These are phyloP conservation scores for Leptinotarsa undecemlineata DNA, from an alignment of 1,140 invertebrate genomes.

Conservation along the genomic window DNA sequence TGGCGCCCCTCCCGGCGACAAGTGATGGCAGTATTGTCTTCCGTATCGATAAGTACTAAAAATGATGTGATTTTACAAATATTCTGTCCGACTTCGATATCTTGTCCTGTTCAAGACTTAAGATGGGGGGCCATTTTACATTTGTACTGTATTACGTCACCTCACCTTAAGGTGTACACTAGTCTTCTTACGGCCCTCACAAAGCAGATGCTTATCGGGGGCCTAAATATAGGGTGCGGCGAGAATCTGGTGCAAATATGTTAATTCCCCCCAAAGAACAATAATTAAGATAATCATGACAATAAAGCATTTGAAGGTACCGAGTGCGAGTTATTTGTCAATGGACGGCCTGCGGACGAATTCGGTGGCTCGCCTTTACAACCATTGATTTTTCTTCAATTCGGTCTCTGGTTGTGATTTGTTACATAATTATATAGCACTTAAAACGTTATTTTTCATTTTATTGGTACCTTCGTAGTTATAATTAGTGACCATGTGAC, in stretches of 20 bases:
- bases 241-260: slow-evolving; percentile 34
- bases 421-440: slow-evolving; percentile 34
- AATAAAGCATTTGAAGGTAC: slow-evolving; percentile 44
- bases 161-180: too few relatives aligned
- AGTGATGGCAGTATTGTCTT: too few relatives aligned
- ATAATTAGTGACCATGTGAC: slow-evolving; percentile 25
- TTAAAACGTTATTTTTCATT: slow-evolving; percentile 29
- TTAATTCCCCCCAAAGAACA: slow-evolving; percentile 45
- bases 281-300: slow-evolving; percentile 47
- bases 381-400: slow-evolving; percentile 29
- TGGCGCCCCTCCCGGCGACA: too few relatives aligned
- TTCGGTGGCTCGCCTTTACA: slow-evolving; percentile 21
- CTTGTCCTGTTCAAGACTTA: too few relatives aligned
- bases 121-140: too few relatives aligned
- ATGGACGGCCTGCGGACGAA: slow-evolving; percentile 23
- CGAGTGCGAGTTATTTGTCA: slow-evolving; percentile 43
- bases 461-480: slow-evolving; percentile 23
- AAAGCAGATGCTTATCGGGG: slow-evolving; percentile 31
- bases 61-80: too few relatives aligned
- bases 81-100: too few relatives aligned
- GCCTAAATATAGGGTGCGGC: slow-evolving; percentile 33
- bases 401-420: slow-evolving; percentile 31
- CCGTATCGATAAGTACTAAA: too few relatives aligned
- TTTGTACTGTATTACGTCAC: too few relatives aligned
- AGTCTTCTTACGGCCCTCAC: background rate